These are phyloP conservation scores for Amphilophus citrinellus DNA, from an alignment of 2,113 vertebrate species.

Conservation along the genomic window DNA sequence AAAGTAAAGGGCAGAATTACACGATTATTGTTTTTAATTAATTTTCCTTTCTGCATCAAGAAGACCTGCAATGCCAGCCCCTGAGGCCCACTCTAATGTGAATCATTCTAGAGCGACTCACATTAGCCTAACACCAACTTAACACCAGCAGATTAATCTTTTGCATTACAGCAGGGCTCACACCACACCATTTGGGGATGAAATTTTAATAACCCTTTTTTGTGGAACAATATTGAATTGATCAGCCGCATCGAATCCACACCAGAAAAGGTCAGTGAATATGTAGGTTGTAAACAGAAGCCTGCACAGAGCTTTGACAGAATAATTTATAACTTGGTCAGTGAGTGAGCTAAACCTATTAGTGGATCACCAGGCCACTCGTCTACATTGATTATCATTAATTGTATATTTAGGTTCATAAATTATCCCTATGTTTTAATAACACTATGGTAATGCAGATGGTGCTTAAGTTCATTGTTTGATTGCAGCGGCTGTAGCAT, in stretches of 20 bases:
- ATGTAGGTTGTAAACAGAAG: slow-evolving; percentile 58
- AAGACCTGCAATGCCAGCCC: slow-evolving; percentile 48
- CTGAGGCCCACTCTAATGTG: slow-evolving; percentile 65
- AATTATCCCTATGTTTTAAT: slow-evolving; percentile 59
- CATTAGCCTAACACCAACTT: slow-evolving; percentile 53
- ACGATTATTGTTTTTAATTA: slow-evolving; percentile 77
- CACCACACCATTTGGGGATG: slow-evolving; percentile 45
- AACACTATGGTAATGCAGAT: slow-evolving; percentile 61
- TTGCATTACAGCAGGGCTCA: slow-evolving; percentile 46
- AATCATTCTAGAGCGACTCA: slow-evolving; percentile 59
- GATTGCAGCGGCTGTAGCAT: slow-evolving; percentile 38
- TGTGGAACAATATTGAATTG: slow-evolving; percentile 69
- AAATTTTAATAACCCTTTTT: slow-evolving; percentile 63
- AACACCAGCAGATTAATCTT: slow-evolving; percentile 66
- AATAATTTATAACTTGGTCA: slow-evolving; percentile 64
- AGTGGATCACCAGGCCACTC: slow-evolving; percentile 35
- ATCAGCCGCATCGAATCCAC: slow-evolving; percentile 59
- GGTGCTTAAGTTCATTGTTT: slow-evolving; percentile 50
- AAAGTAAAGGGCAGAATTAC: slow-evolving; percentile 71
- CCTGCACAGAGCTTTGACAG: slow-evolving; percentile 1
- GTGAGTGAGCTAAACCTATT: slow-evolving; percentile 48
- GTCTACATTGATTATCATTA: slow-evolving; percentile 63
- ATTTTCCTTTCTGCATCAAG: slow-evolving; percentile 64
- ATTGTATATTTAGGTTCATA: slow-evolving; percentile 63
- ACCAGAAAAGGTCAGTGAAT: slow-evolving; percentile 67